Base-by-base conservation (phyloP, 1,140 invertebrate genomes). In the Trissolcus basalis region DNA sequence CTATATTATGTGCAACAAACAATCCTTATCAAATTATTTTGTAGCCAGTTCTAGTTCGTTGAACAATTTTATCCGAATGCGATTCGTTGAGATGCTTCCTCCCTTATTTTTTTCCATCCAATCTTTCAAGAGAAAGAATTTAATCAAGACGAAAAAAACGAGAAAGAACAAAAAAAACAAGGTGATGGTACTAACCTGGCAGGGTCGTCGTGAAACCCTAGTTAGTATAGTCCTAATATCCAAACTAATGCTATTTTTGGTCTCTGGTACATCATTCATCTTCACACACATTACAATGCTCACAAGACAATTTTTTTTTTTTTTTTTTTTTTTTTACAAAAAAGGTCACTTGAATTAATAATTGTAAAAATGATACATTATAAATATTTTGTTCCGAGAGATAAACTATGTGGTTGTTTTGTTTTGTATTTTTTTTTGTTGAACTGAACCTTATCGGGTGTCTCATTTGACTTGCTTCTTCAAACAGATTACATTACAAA, bases 401-500 rank as follows among this genome's bases (percentile, higher is more conserved):
- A 27, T 3, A 27, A 27, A 27, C 1, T 3, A 27, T 27, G 6
- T 27, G 2, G 19, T 27, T 27, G 19, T 27, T 27, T 27, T 27
- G 19, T 27, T 27, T n/a, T n/a, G n/a, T n/a, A n/a, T n/a, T n/a
- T 27, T 3, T 27, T 27, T 27, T 27, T 27, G 19, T 1, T 3
- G 1, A 27, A 27, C 6, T 27, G 19, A n/a, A n/a, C n/a, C 19
- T 27, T 27, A 39, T 39, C 36, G 9, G 36, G n/a, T 9, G 9
- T 11, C 36, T 39, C 36, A 39, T n/a, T 39, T 1, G 9, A 27
- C 43, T 44, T 12, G 43, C 8, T 44, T 7, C 13, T 71, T 48
- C 41, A 39, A 65, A 67, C 63, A 89, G 87, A 88, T 87, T 89
- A 86, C 78, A 87, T 95, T 85, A 92, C 93, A 64, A 94, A 93